Percentiles rank a stretch among this genome's conserved stretches.
Conservation (phyloP, 92 coral and sea anemone species). For the Pocillopora grandis region DNA sequence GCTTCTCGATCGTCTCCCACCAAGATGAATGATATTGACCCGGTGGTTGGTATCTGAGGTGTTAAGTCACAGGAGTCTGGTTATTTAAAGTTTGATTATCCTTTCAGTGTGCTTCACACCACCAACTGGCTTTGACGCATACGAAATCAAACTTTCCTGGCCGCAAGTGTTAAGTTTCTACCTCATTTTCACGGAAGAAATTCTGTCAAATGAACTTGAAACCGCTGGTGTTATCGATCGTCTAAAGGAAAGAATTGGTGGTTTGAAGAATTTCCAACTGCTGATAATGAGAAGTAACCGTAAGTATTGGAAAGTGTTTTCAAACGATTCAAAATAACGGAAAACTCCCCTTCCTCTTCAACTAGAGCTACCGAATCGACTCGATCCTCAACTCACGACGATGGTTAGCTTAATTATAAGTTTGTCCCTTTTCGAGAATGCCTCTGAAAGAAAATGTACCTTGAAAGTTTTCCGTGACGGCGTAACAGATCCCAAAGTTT, state of each 20-base stretch:
- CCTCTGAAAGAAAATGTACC: background rate
- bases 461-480: background rate
- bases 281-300: background rate
- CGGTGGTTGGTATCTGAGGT: background rate
- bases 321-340: background rate
- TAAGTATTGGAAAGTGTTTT: background rate
- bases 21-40: conserved; percentile 1
- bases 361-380: background rate
- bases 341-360: background rate
- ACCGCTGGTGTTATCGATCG: background rate
- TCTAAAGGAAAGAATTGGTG: background rate
- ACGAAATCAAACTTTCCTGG: background rate
- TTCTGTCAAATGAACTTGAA: no score
- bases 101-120: conserved; percentile 20
- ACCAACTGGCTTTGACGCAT: background rate
- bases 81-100: conserved; percentile 4
- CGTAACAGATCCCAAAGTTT: background rate
- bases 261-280: background rate
- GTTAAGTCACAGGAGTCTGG: background rate
- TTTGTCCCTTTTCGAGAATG: background rate
- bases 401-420: background rate
- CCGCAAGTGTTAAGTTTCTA: background rate
- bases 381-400: background rate
- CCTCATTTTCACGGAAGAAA: no score
- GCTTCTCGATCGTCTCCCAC: background rate